Conservation (phyloP, 2,888 invertebrate genomes). For the Euspilapteryx auroguttella region DNA sequence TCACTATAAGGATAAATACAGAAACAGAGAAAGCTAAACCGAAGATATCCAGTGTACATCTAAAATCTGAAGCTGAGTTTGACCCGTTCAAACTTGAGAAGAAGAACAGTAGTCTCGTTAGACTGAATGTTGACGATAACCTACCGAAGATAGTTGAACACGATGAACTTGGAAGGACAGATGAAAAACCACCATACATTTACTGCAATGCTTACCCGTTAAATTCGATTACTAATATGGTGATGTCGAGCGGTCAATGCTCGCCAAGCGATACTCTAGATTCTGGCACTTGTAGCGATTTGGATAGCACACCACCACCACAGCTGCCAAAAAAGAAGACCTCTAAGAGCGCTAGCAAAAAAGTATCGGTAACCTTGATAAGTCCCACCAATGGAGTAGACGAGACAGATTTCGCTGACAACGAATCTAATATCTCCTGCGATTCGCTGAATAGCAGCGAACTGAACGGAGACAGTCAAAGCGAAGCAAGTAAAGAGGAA, state of each 20-base stretch:
- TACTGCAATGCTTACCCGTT: conserved; percentile 64
- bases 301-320: conserved; percentile 74
- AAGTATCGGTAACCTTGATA: conserved; percentile 60
- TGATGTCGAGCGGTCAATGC: conserved; percentile 80
- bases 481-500: conserved; percentile 35
- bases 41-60: conserved; percentile 50
- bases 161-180: conserved; percentile 42
- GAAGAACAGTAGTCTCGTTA: conserved; percentile 59
- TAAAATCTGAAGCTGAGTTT: conserved; percentile 46
- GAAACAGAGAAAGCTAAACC: conserved; percentile 54
- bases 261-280: conserved; percentile 82
- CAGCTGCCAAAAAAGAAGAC: conserved; percentile 69
- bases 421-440: conserved; percentile 78
- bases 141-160: conserved; percentile 51
- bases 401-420: conserved; percentile 70
- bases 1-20: conserved; percentile 72
- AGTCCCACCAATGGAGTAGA: conserved; percentile 62
- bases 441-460: conserved; percentile 80
- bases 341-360: conserved; percentile 49
- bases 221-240: conserved; percentile 50
- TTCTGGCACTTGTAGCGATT: conserved; percentile 83
- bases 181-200: conserved; percentile 49
- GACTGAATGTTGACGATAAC: conserved; percentile 59
- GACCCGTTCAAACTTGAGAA: conserved; percentile 39
- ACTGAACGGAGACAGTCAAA: conserved; percentile 55